Percentiles rank a stretch among this genome's conserved stretches.
Conservation (phyloP, 2,113 vertebrate genomes). For the Aspidoscelis tigris region DNA sequence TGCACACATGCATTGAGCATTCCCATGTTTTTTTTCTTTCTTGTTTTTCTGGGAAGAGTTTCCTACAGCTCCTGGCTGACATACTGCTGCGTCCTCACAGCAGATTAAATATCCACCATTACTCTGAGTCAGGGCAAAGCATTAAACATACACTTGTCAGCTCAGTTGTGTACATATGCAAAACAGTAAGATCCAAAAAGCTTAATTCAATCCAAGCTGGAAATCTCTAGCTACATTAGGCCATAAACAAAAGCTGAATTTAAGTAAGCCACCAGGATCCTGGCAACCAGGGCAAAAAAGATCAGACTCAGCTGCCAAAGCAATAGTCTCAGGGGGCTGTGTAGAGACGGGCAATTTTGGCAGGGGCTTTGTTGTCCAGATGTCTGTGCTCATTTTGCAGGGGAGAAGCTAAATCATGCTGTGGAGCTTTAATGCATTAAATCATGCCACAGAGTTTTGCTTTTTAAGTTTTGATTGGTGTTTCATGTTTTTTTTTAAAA, state of each 20-base stretch:
- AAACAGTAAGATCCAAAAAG: constrained; percentile 55
- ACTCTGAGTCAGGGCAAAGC: constrained; percentile 40
- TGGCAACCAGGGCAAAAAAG: constrained; percentile 54
- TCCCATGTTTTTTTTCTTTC: neutral
- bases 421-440: constrained; percentile 19
- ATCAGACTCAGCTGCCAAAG: constrained; percentile 60
- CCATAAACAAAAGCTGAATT: constrained; percentile 54
- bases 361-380: constrained; percentile 65
- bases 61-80: constrained; percentile 33
- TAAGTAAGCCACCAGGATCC: constrained; percentile 52
- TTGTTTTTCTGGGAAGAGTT: neutral
- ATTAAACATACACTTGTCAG: constrained; percentile 65
- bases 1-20: neutral
- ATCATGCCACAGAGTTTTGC: constrained; percentile 25
- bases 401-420: constrained; percentile 42
- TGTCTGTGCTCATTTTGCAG: constrained; percentile 7
- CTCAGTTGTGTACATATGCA: constrained; percentile 49
- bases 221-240: constrained; percentile 37
- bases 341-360: constrained; percentile 54
- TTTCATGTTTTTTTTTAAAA: neutral
- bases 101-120: constrained; percentile 53
- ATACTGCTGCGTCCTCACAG: constrained; percentile 41
- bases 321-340: constrained; percentile 37
- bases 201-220: constrained; percentile 57
- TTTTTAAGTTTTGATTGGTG: neutral